These are phyloP conservation scores for Epinephelus coioides DNA, from an alignment of 2,797 vertebrate species.

Conservation along the genomic window DNA sequence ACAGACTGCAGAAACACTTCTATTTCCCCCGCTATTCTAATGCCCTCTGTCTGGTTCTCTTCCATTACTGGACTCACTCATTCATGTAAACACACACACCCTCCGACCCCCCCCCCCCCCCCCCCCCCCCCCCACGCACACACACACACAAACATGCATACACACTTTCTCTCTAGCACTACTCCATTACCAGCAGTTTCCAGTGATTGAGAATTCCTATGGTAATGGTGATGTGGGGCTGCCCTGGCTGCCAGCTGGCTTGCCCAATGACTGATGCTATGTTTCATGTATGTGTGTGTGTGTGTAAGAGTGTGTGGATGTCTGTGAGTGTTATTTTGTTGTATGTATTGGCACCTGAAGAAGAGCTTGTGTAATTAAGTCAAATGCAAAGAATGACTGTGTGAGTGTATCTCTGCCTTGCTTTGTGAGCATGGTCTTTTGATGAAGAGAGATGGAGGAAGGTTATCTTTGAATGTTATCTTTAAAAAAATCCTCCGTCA, in stretches of 20 bases:
- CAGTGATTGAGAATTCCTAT: slow-evolving; percentile 67
- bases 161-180: slow-evolving; percentile 12
- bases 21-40: not conserved
- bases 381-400: slow-evolving; percentile 47
- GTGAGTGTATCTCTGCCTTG: slow-evolving; percentile 54
- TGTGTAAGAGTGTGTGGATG: not conserved
- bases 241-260: slow-evolving; percentile 72
- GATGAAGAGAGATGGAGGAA: no score
- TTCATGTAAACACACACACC: slow-evolving; percentile 46
- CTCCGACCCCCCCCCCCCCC: not conserved
- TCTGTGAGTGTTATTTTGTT: slow-evolving; percentile 4
- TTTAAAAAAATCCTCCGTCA: no score
- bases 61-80: slow-evolving; percentile 45
- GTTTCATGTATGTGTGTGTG: slow-evolving; percentile 1
- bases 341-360: slow-evolving; percentile 60
- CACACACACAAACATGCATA: not conserved
- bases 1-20: slow-evolving; percentile 3
- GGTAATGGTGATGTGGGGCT: slow-evolving; percentile 68
- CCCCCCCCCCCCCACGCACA: not conserved
- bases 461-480: no score
- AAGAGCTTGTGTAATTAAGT: slow-evolving; percentile 77
- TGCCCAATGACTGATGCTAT: slow-evolving; percentile 64
- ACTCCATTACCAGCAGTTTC: slow-evolving; percentile 52
- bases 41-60: not conserved
- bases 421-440: not conserved